Conservation (phyloP, 2,113 vertebrate species). For the Epinephelus cyanopodus region DNA sequence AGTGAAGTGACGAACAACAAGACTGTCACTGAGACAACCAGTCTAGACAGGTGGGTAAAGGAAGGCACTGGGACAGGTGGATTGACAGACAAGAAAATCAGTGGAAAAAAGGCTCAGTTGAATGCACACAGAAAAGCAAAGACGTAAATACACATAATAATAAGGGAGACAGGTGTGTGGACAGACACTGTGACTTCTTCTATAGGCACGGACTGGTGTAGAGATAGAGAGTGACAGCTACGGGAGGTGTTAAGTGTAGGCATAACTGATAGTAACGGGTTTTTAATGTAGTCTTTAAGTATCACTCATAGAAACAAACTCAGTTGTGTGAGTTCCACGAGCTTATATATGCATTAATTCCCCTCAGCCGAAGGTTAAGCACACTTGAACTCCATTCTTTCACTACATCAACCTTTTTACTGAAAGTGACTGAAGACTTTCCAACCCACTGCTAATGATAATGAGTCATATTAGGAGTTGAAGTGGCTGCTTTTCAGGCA, state of each 20-base stretch:
- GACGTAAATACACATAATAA: slow-evolving; percentile 1
- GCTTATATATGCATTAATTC: not conserved
- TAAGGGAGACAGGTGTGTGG: not conserved
- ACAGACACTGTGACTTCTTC: not conserved
- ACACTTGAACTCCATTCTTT: slow-evolving; percentile 16
- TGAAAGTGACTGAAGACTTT: slow-evolving; percentile 32
- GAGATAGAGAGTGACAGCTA: not conserved
- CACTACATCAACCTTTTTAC: slow-evolving; percentile 2
- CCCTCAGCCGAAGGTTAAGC: slow-evolving; percentile 19
- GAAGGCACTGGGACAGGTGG: slow-evolving; percentile 5
- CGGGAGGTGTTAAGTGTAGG: not conserved
- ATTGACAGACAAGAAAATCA: slow-evolving; percentile 25
- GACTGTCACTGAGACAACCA: slow-evolving; percentile 67
- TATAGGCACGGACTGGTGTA: not conserved
- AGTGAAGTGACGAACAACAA: slow-evolving; percentile 54
- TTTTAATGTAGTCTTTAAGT: slow-evolving; percentile 5
- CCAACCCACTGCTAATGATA: slow-evolving; percentile 32
- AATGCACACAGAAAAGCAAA: not conserved
- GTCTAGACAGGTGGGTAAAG: slow-evolving; percentile 28
- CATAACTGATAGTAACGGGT: not conserved
- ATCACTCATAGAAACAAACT: slow-evolving; percentile 22
- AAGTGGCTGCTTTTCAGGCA: slow-evolving; percentile 32
- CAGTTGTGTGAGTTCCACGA: not conserved
- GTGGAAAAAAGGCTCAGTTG: not conserved
- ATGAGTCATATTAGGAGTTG: slow-evolving; percentile 30